Percentiles rank a stretch among this genome's conserved stretches.
These are phyloP conservation scores for Rhopalosiphum nymphaeae DNA, from an alignment of 2,888 invertebrate species.

Conservation along the genomic window DNA sequence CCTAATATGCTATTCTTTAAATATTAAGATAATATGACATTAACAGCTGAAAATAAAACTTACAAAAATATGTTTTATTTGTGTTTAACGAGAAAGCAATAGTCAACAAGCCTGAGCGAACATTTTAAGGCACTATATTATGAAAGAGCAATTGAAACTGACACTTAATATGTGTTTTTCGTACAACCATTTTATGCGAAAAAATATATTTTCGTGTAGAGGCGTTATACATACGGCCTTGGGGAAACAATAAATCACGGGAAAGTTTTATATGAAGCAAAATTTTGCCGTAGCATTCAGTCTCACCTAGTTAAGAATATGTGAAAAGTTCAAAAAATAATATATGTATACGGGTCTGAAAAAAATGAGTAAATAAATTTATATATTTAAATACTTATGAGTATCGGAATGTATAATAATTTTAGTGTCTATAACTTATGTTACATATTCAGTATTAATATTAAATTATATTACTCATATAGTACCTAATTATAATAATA, in stretches of 20 bases:
- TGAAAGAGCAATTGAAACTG: conserved; percentile 50
- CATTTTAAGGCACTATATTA: conserved; percentile 9
- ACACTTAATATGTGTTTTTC: conserved; percentile 57
- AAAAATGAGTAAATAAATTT: neutral
- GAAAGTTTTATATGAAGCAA: conserved; percentile 27
- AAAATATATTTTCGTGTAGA: conserved; percentile 21
- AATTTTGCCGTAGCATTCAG: conserved; percentile 23
- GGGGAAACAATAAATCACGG: conserved; percentile 49
- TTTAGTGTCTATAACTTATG: no score
- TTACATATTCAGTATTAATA: no score
- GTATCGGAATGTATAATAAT: no score
- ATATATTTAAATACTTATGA: no score
- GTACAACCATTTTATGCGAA: conserved; percentile 36
- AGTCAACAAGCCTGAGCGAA: neutral
- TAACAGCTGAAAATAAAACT: no score
- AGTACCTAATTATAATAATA: no score
- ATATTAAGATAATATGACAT: neutral
- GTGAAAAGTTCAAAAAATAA: conserved; percentile 30
- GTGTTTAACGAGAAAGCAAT: conserved; percentile 24
- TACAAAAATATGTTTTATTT: neutral
- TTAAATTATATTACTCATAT: no score
- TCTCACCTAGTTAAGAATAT: conserved; percentile 19
- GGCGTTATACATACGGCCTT: conserved; percentile 34
- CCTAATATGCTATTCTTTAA: neutral
- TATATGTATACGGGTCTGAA: neutral